These are phyloP conservation scores for Contarinia nasturtii DNA, from an alignment of 1,140 invertebrate genomes.

Conservation along the genomic window DNA sequence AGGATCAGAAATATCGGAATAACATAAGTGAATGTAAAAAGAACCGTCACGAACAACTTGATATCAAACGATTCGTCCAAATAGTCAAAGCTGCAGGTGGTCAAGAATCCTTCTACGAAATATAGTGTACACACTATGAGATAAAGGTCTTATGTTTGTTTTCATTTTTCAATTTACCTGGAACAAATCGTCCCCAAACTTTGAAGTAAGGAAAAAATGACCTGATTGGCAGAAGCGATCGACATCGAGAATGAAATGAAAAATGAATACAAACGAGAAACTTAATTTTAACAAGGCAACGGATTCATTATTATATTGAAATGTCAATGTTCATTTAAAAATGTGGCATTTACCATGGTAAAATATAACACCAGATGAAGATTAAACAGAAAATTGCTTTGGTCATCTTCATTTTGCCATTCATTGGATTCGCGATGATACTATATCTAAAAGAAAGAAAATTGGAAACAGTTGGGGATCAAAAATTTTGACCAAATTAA, in stretches of 20 bases:
- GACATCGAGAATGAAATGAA: too few species aligned
- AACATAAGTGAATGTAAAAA: slow-evolving; percentile 59
- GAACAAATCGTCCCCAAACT: slow-evolving; percentile 65
- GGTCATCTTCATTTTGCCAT: slow-evolving; percentile 52
- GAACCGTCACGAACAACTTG: slow-evolving; percentile 47
- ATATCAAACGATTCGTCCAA: slow-evolving; percentile 54
- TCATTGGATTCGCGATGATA: slow-evolving; percentile 63
- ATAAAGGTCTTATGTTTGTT: too few species aligned
- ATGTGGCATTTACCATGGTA: too few species aligned
- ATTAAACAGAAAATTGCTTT: slow-evolving; percentile 54
- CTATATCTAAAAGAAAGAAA: slow-evolving; percentile 37
- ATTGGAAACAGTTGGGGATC: too few species aligned
- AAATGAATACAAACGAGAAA: too few species aligned
- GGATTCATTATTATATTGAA: too few species aligned
- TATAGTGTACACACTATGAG: neutral
- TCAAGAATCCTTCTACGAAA: slow-evolving; percentile 59
- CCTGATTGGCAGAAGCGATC: too few species aligned
- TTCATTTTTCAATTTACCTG: slow-evolving; percentile 37
- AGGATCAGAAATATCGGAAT: slow-evolving; percentile 61
- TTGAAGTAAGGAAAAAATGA: slow-evolving; percentile 53
- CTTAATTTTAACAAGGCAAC: too few species aligned
- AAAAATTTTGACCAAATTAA: too few species aligned
- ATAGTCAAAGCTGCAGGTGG: slow-evolving; percentile 68
- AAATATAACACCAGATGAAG: slow-evolving; percentile 53
- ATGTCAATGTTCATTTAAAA: too few species aligned